These are phyloP conservation scores for Vesta saturnalis DNA, from an alignment of 2,888 invertebrate genomes.

Conservation along the genomic window DNA sequence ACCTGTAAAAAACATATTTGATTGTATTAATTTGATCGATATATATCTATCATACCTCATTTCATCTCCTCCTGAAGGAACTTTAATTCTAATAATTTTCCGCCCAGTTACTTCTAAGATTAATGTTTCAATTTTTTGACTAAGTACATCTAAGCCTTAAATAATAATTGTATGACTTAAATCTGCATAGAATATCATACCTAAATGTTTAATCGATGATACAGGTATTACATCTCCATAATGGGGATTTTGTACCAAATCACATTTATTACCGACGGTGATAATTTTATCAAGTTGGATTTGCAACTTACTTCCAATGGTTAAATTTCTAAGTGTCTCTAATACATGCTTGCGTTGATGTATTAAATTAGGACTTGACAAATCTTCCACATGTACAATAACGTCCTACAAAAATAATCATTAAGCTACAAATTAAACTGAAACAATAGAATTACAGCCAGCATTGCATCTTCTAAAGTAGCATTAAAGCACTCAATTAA, in stretches of 20 bases:
- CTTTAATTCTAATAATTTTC: constrained; percentile 65
- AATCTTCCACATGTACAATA: constrained; percentile 81
- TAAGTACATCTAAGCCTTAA: constrained; percentile 63
- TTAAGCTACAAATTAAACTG: not conserved
- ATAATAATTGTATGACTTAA: no score
- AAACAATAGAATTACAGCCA: constrained; percentile 66
- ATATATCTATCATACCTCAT: constrained; percentile 49
- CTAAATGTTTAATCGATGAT: constrained; percentile 58
- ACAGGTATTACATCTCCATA: constrained; percentile 50
- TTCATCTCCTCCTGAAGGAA: constrained; percentile 68
- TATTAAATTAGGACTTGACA: constrained; percentile 76
- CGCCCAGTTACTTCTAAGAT: constrained; percentile 67
- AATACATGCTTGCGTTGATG: constrained; percentile 77
- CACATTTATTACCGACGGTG: constrained; percentile 80
- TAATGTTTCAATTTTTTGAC: constrained; percentile 61
- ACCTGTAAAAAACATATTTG: constrained; percentile 55
- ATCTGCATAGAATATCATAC: no score
- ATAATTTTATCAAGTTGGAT: constrained; percentile 67
- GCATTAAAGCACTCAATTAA: constrained; percentile 83
- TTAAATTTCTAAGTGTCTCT: constrained; percentile 69
- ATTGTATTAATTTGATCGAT: not conserved
- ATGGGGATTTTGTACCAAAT: constrained; percentile 60
- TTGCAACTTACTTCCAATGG: constrained; percentile 56
- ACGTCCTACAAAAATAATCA: constrained; percentile 68
- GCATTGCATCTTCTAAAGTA: constrained; percentile 81